phyloP scores from a whole-genome alignment of 2,113 vertebrate species.

The Myodes glareolus region DNA sequence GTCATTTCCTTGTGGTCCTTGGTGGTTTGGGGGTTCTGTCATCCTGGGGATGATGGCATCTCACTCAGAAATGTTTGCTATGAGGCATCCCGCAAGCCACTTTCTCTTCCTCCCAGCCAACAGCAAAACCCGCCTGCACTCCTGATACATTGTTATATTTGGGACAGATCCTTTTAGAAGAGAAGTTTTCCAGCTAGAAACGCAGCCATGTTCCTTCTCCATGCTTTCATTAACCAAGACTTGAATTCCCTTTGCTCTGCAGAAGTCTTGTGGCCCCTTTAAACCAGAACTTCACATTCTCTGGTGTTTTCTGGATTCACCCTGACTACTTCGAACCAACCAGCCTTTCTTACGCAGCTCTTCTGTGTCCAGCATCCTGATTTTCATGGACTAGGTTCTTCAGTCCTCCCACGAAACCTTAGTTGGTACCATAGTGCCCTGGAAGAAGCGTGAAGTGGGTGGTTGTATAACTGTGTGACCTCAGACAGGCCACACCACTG shows the following conservation, averaged over 20 bases:
- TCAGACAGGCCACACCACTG: background rate
- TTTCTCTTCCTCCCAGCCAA: conserved; percentile 63
- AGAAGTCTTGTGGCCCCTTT: conserved; percentile 32
- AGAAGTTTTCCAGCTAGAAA: background rate
- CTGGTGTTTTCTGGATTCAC: conserved; percentile 49
- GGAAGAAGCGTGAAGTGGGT: background rate
- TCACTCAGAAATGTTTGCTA: conserved; percentile 67
- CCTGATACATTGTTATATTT: conserved; percentile 47
- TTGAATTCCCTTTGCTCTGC: conserved; percentile 30
- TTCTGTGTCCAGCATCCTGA: conserved; percentile 51
- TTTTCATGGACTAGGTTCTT: background rate
- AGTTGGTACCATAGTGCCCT: background rate
- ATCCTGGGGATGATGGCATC: conserved; percentile 43
- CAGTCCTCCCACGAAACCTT: background rate
- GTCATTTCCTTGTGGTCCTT: background rate
- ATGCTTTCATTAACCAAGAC: conserved; percentile 52
- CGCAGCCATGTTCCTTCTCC: background rate
- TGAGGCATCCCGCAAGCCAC: conserved; percentile 52
- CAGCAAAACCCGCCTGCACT: conserved; percentile 69
- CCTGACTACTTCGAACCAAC: conserved; percentile 43
- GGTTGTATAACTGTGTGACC: background rate
- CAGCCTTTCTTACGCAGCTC: conserved; percentile 57
- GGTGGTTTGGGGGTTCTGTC: conserved; percentile 73
- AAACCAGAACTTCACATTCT: conserved; percentile 28
- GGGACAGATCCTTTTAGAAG: conserved; percentile 13